Percentiles rank a stretch among this genome's conserved stretches.
These are phyloP conservation scores for Coenobita brevimanus DNA, from an alignment of 1,140 invertebrate genomes.

Conservation along the genomic window DNA sequence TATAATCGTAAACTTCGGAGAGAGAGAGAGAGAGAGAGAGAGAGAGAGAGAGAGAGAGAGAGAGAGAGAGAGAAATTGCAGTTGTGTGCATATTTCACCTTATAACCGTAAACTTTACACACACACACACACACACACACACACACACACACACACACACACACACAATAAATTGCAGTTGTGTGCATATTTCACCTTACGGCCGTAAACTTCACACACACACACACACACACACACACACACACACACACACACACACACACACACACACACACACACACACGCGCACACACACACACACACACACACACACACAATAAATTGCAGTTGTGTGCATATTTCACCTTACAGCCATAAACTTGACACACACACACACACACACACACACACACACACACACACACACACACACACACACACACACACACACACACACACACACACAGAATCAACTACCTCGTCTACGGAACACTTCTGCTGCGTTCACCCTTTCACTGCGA, in stretches of 20 bases:
- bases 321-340: conserved; percentile 15
- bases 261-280: conserved; percentile 35
- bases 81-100: neutral
- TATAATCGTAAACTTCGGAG: neutral
- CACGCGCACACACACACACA: conserved; percentile 25
- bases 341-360: neutral
- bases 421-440: no score
- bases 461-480: no score
- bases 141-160: neutral
- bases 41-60: no score
- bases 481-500: no score
- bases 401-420: conserved; percentile 37
- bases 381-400: conserved; percentile 25
- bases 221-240: neutral
- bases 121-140: neutral
- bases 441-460: neutral
- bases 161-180: no score
- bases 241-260: conserved; percentile 27
- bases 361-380: neutral
- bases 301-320: no score
- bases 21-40: no score
- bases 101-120: neutral
- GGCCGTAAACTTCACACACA: neutral
- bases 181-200: conserved; percentile 26
- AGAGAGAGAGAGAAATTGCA: conserved; percentile 13